Base-by-base conservation (phyloP, 2,113 vertebrate species). In the Fulica atra region DNA sequence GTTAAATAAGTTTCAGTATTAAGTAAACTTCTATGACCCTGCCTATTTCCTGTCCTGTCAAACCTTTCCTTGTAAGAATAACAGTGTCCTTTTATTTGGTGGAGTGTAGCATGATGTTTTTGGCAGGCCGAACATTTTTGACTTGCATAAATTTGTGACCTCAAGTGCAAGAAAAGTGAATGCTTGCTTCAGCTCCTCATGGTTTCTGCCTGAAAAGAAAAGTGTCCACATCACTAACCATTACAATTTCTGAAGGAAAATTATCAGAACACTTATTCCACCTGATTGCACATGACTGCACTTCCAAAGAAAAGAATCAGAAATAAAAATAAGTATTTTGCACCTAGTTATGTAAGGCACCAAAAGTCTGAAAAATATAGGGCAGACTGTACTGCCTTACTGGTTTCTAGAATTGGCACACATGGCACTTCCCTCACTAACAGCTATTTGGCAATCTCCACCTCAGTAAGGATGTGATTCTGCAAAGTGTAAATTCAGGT, bases 61-160 rank as follows among this genome's bases (percentile, higher is more conserved):
- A 98, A 97, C 95, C 96, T 98, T 97, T 97, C 97, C 97, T 97
- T 98, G 98, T 98, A 98, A 98, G 98, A 98, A 98, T 97, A 98
- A 98, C 97, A 98, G 97, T 97, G 97, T 98, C 94, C 98, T 98
- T 98, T 98, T 98, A 97, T 98, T 98, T 98, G 94, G 97, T 97
- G 88, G 97, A 97, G 95, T 97, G 97, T 88, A 96, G 97, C 76
- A 72, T 98, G 98, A 97, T 98, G 95, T 98, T 98, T 98, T 98
- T 98, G 98, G 98, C 97, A 97, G 89, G 83, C 57, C 89, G 65
- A 81, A 70, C 93, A 84, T 97, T 98, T 98, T 98, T 96, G 96
- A 98, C 97, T 97, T 97, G 97, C 98, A 98, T 98, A 98, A 97
- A 96, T 97, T 96, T 98, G 97, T 97, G 97, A 98, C 97, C 97